Evolutionary conservation across 2,113 vertebrate species (phyloP), one percentile per base, ranked within the genome.

Genomic region (Serilophus lunatus): DNA sequence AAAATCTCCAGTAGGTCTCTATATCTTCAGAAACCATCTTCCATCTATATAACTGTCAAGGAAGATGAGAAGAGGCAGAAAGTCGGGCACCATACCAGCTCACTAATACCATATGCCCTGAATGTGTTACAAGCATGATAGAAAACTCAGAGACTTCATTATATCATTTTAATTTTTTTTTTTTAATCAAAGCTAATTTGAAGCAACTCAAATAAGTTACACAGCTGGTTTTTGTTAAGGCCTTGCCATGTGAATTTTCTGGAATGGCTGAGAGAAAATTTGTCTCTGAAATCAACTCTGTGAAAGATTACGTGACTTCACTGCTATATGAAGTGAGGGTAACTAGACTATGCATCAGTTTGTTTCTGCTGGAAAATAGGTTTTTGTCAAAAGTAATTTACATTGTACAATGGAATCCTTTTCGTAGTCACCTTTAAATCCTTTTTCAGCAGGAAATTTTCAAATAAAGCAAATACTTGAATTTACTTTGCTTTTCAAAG

Each of bases 391-490:
- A 79, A 77, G 36, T n/a, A 74, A 77, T 88, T 92, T 71, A 31
- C 24, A 82, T 82, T 92, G 51, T 74, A 35, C 64, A 74, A 19
- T 29, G 3, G 75, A 87, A 56, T 44, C 1, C 64, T 65, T 79
- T 45, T 38, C 47, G 40, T 35, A 50, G 51, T 44, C 75, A 78
- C 18, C 33, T 78, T 94, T 81, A 91, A 78, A 56, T 60, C 14
- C 11, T 47, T 75, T 69, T 56, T 18, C 70, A 78, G 45, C 22
- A 69, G 50, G 31, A 83, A 92, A 86, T n/a, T 76, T 93, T 56
- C 18, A 64, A 91, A 61, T 47, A 69, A 93, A 70, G 20, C 36
- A 92, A 91, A 76, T 72, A 64, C 75, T 89, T 63, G 20, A 63
- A 51, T 75, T 35, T 74, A 19, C 14, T 76, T 79, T 51, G 13